Base-by-base conservation (phyloP, 1,140 invertebrate species). In the Ephestia elutella region DNA sequence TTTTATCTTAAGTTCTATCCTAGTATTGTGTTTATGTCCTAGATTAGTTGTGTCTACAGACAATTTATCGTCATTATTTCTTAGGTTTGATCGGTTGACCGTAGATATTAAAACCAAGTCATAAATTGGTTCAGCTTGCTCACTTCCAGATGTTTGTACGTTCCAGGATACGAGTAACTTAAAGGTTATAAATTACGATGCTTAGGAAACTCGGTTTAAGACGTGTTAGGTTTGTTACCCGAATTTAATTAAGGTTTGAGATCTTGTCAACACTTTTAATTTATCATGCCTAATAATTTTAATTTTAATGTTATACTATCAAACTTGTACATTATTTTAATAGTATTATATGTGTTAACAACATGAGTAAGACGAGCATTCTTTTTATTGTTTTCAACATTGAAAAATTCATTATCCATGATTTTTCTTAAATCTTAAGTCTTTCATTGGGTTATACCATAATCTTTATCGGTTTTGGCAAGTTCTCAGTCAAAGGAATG, bases 141-240 rank as follows among this genome's bases (percentile, higher is more conserved):
- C 76, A 79, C 67, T 75, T 81, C 75, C 74, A 74, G 59, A 68
- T 51, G 58, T 71, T 70, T 65, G 49, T 50, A 53, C 17, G 50
- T 53, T 53, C 50, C 50, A 28, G 20, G 1, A n/a, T n/a, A n/a
- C n/a, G n/a, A n/a, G 20, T 50, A 50, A 50, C 4, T 21, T 5
- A 25, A 21, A 9, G 11, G 50, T 53, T 53, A 53, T 51, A 56
- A 58, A 3, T 51, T 57, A 73, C 18, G 9, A 15, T 56, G 9
- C 15, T 44, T 44, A 53, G 19, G 5, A 13, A 53, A 15, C 50
- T 53, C 21, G 50, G 17, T 53, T 53, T 53, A 25, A 50, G 49
- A 20, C 49, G 13, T 25, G 21, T 13, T 53, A 25, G 50, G 50
- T 20, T n/a, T 50, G 49, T 50, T 50, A 53, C 21, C 50, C 21